Conservation (phyloP, 2,888 invertebrate species). For the Volucella inanis region DNA sequence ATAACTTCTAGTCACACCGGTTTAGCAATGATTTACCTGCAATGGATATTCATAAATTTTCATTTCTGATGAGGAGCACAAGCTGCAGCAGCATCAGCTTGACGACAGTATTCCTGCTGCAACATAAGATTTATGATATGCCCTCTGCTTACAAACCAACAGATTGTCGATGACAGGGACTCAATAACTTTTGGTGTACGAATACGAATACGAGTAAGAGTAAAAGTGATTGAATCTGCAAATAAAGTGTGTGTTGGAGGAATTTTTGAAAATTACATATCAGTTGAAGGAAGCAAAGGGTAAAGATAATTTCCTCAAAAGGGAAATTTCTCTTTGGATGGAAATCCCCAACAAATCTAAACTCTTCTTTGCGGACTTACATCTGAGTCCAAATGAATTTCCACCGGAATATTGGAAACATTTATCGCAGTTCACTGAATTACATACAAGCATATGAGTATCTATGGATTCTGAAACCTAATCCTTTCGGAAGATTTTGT, state of each 20-base stretch:
- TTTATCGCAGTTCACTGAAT: slow-evolving; percentile 49
- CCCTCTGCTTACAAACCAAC: slow-evolving; percentile 47
- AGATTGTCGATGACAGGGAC: slow-evolving; percentile 70
- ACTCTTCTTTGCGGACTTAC: background rate
- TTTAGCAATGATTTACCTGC: slow-evolving; percentile 70
- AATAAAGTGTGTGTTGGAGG: slow-evolving; percentile 37
- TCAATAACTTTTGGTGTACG: slow-evolving; percentile 55
- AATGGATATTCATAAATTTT: slow-evolving; percentile 67
- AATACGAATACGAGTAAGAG: too few relatives aligned
- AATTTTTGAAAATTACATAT: slow-evolving; percentile 38
- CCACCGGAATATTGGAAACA: slow-evolving; percentile 53
- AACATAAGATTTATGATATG: slow-evolving; percentile 68
- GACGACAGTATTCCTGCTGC: slow-evolving; percentile 60
- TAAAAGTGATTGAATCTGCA: slow-evolving; percentile 19
- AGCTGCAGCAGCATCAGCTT: slow-evolving; percentile 55
- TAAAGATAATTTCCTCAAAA: slow-evolving; percentile 68
- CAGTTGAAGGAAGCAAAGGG: slow-evolving; percentile 36
- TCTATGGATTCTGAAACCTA: slow-evolving; percentile 12
- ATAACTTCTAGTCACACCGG: slow-evolving; percentile 73
- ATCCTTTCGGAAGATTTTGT: slow-evolving; percentile 38
- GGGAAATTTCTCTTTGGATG: slow-evolving; percentile 53
- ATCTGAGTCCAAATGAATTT: slow-evolving; percentile 20
- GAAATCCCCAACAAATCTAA: slow-evolving; percentile 25
- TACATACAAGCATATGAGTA: too few relatives aligned
- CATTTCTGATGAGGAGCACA: slow-evolving; percentile 42